These are phyloP conservation scores for Micromesistius poutassou DNA, from an alignment of 2,797 vertebrate species.

Conservation along the genomic window DNA sequence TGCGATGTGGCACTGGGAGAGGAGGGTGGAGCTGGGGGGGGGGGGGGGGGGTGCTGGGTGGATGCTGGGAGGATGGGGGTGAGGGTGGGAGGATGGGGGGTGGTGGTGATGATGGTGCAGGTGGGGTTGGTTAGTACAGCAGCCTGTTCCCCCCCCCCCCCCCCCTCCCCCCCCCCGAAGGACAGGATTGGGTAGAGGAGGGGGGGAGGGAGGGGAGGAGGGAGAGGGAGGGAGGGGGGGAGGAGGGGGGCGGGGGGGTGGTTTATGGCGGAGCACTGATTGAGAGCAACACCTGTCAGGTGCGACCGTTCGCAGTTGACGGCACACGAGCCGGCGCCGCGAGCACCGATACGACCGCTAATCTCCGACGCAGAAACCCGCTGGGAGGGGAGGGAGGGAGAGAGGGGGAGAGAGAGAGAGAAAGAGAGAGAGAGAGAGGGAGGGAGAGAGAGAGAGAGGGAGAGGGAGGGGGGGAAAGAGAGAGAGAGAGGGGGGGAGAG, in stretches of 20 bases:
- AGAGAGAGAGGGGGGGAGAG: too few relatives aligned
- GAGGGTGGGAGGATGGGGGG: too few relatives aligned
- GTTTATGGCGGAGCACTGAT: conserved; percentile 57
- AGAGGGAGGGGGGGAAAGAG: too few relatives aligned
- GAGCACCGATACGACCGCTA: conserved; percentile 70
- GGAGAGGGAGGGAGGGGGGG: not conserved
- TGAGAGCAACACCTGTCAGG: conserved; percentile 78
- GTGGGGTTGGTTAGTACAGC: not conserved
- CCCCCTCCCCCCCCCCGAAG: conserved; percentile 18
- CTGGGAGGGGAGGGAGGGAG: conserved; percentile 17
- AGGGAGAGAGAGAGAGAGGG: too few relatives aligned
- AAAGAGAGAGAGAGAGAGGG: too few relatives aligned
- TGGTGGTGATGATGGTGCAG: too few relatives aligned
- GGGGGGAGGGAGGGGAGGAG: conserved; percentile 17
- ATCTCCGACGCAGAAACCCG: conserved; percentile 67
- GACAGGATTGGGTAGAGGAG: conserved; percentile 33
- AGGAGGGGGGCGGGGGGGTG: conserved; percentile 22
- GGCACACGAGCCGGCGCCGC: conserved; percentile 63
- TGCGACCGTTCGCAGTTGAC: conserved; percentile 68
- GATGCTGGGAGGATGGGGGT: too few relatives aligned
- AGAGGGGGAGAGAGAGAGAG: too few relatives aligned
- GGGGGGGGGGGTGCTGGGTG: too few relatives aligned
- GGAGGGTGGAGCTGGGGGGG: too few relatives aligned
- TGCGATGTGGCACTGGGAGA: too few relatives aligned
- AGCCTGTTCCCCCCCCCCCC: not conserved